Evolutionary conservation across 2,888 invertebrate species (phyloP), one percentile per base, ranked within the genome.

Genomic region (Synanthedon andrenaeformis): DNA sequence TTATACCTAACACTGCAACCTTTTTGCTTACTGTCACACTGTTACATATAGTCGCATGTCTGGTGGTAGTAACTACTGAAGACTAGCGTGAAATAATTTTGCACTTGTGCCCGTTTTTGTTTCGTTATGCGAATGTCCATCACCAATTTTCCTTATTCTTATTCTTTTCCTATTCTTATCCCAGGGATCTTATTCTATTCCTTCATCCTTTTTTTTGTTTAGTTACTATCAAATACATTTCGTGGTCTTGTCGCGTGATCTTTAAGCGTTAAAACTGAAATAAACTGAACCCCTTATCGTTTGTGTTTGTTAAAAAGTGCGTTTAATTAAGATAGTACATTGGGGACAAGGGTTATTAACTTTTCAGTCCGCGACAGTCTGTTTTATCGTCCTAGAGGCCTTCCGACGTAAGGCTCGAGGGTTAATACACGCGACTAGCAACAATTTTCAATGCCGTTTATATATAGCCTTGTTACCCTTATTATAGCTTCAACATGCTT

Each of bases 311-410:
- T 62, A 64, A 66, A 72, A 70, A 61, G 62, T 58, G 58, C 55
- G 54, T 54, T 66, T 64, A 69, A 70, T 74, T 73, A 69, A 72
- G 70, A 72, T 75, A 67, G 67, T 65, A 63, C 59, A 79, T 77
- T 57, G 70, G 70, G 77, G 74, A 66, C 77, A 74, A 69, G 74
- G 74, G 79, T 70, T 76, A 69, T 66, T 65, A 64, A 68, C 67
- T 45, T 45, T 45, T 45, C 45, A 45, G 45, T 45, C 6, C 11
- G 23, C 23, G 45, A 13, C 45, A 66, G 66, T 62, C 60, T 59
- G 59, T 64, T 68, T 69, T 70, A 72, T 72, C 72, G 74, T 67
- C 64, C 67, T 61, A 62, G 62, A 64, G 64, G 67, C 68, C 70
- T 69, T 55, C 8, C 65, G 65, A 65, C 60, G 61, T 64, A 63